Percentiles rank a stretch among this genome's conserved stretches.
Evolutionary conservation across 2,888 invertebrate genomes (phyloP).

Genomic region (Ochropacha duplaris): DNA sequence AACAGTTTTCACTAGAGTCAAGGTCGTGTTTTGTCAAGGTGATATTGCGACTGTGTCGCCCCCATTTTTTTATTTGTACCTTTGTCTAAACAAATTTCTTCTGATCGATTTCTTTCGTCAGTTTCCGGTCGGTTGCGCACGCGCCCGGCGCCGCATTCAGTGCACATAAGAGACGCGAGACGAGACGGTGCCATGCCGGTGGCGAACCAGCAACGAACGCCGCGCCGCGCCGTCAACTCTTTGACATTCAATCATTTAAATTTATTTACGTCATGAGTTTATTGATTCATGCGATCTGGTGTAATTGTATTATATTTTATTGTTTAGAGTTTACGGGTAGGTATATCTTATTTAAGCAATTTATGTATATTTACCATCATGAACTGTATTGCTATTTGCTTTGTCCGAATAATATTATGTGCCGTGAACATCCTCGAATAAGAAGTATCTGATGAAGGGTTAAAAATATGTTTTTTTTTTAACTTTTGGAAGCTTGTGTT

Average conservation of each 20-base stretch:
- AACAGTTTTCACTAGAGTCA: constrained; percentile 74
- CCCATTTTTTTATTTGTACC: constrained; percentile 56
- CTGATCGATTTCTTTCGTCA: constrained; percentile 69
- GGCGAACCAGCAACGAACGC: constrained; percentile 8
- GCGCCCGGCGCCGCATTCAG: constrained; percentile 43
- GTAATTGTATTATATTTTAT: background rate
- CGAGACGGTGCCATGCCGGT: no score
- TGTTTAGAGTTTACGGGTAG: no score
- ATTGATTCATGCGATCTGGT: background rate
- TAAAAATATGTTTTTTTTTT: no score
- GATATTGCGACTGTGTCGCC: constrained; percentile 66
- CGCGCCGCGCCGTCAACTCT: constrained; percentile 1
- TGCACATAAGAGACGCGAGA: constrained; percentile 13
- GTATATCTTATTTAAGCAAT: background rate
- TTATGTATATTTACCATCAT: background rate
- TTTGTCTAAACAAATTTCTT: constrained; percentile 66
- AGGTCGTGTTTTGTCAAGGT: constrained; percentile 76
- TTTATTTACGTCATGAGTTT: background rate
- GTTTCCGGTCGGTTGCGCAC: constrained; percentile 65
- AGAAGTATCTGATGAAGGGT: no score
- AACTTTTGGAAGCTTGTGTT: no score
- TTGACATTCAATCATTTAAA: constrained; percentile 8
- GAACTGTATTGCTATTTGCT: background rate
- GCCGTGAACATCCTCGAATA: no score
- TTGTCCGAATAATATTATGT: no score